phyloP scores from a whole-genome alignment of 2,113 vertebrate genomes.

The Jaculus jaculus region DNA sequence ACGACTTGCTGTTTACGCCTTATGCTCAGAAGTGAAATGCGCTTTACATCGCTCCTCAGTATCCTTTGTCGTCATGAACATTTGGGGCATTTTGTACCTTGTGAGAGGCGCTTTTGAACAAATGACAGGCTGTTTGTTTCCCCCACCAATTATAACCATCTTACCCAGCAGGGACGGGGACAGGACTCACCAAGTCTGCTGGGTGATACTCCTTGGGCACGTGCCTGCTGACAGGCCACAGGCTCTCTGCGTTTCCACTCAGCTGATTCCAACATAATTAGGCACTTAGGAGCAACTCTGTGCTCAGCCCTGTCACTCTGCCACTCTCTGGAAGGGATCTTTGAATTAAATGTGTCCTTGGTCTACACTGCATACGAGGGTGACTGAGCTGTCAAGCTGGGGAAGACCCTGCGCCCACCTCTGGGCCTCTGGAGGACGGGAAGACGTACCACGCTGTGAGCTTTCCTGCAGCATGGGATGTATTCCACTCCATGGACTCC shows the following conservation, averaged over 20 bases:
- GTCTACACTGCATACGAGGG: not conserved
- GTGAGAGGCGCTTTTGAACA: too few relatives aligned
- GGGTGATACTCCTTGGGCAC: rapidly evolving
- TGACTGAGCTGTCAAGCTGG: not conserved
- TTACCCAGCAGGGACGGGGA: not conserved
- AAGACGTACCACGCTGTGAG: not conserved
- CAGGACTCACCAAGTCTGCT: not conserved
- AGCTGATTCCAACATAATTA: not conserved
- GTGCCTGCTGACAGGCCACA: not conserved
- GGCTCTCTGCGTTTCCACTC: not conserved
- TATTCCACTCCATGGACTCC: not conserved
- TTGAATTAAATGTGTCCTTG: not conserved
- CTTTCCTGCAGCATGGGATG: not conserved
- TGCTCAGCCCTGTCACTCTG: not conserved
- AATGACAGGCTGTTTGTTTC: not conserved
- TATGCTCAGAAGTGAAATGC: too few relatives aligned
- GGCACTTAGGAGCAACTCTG: not conserved
- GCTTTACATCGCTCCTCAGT: too few relatives aligned
- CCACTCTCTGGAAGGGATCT: not conserved
- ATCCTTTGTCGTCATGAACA: too few relatives aligned
- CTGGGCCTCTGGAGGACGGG: not conserved
- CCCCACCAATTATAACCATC: not conserved
- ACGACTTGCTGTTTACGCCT: too few relatives aligned
- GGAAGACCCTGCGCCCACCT: not conserved
- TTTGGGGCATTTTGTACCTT: too few relatives aligned